phyloP scores from a whole-genome alignment of 1,140 invertebrate genomes.

The Procambarus clarkii region DNA sequence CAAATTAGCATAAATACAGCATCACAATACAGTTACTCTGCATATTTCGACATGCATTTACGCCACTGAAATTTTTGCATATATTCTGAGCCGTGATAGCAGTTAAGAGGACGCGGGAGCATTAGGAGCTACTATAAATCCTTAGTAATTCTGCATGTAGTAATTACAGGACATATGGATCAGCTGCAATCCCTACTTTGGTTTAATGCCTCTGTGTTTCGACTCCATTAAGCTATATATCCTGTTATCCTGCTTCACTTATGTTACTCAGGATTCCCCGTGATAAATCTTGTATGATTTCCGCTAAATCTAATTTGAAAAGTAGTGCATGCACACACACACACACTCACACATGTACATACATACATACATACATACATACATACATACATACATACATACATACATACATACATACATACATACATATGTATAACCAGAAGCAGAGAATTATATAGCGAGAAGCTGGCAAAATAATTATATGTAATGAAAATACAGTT shows the following conservation, averaged over 20 bases:
- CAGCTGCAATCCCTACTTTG: constrained; percentile 22
- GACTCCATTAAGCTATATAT: not conserved
- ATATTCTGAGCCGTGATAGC: not conserved
- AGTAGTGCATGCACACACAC: too few species aligned
- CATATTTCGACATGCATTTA: not conserved
- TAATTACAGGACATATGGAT: constrained; percentile 15
- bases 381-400: too few species aligned
- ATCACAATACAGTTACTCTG: not conserved
- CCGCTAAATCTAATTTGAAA: not conserved
- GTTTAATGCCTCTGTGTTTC: constrained; percentile 15
- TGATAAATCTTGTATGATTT: not conserved
- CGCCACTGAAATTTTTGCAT: not conserved
- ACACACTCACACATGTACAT: too few species aligned
- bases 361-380: too few species aligned
- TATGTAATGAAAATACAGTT: too few species aligned
- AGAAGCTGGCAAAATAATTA: too few species aligned
- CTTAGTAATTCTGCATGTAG: constrained; percentile 26
- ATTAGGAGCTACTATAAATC: constrained; percentile 9
- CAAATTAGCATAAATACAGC: constrained; percentile 40
- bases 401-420: too few species aligned
- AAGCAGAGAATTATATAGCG: too few species aligned
- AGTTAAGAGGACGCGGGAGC: not conserved
- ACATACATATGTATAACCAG: too few species aligned
- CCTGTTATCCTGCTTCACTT: too few species aligned
- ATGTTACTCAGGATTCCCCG: not conserved